phyloP scores from a whole-genome alignment of 2,113 vertebrate species.

The Pterophyllum scalare region DNA sequence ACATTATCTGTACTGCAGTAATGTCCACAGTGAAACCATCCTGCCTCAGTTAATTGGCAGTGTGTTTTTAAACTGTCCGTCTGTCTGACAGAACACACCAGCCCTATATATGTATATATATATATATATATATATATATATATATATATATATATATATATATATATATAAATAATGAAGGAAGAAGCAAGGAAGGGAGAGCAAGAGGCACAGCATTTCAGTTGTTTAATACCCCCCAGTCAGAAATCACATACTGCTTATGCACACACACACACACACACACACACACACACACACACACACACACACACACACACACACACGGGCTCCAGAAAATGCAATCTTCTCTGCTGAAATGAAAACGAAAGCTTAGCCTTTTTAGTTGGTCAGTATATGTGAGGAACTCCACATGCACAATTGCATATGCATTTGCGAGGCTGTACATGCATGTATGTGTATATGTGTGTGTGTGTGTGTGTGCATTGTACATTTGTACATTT shows the following conservation, averaged over 20 bases:
- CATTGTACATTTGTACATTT: conserved; percentile 54
- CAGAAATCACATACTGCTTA: conserved; percentile 49
- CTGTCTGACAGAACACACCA: conserved; percentile 63
- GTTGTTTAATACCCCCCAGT: conserved; percentile 76
- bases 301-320: not conserved
- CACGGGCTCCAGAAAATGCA: conserved; percentile 64
- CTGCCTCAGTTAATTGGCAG: conserved; percentile 72
- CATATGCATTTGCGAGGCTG: conserved; percentile 37
- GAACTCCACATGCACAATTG: conserved; percentile 4
- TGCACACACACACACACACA: conserved; percentile 1
- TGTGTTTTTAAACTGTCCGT: conserved; percentile 65
- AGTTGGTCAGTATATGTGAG: conserved; percentile 4
- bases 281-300: conserved; percentile 32
- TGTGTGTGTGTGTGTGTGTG: conserved; percentile 23
- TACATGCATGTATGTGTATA: not conserved
- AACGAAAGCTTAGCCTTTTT: conserved; percentile 72
- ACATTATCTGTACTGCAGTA: conserved; percentile 50
- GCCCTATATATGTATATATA: conserved; percentile 27
- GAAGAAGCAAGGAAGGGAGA: too few species aligned
- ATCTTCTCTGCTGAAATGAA: conserved; percentile 76
- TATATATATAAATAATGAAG: too few species aligned
- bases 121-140: conserved; percentile 16
- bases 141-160: conserved; percentile 30
- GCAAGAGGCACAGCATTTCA: conserved; percentile 64
- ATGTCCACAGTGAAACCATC: conserved; percentile 61